Percentiles rank a stretch among this genome's conserved stretches.
Conservation (phyloP, 2,113 vertebrate species). For the Neolamprologus toae region DNA sequence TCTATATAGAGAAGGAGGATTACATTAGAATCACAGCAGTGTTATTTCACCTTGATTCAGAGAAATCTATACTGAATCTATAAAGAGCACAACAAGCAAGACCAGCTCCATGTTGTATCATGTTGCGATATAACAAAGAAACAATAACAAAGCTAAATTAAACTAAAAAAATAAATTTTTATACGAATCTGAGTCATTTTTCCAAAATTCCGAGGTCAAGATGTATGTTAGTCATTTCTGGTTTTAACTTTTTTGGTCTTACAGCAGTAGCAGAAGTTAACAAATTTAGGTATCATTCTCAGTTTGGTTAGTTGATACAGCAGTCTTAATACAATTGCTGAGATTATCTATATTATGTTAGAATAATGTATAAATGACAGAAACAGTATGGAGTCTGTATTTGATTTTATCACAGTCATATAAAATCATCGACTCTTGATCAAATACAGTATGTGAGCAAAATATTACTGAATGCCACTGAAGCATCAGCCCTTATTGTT, state of each 20-base stretch:
- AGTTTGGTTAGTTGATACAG: neutral
- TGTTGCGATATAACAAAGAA: neutral
- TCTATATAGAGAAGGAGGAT: neutral
- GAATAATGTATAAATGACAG: neutral
- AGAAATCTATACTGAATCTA: neutral
- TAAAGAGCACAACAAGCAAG: neutral
- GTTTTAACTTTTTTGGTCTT: neutral
- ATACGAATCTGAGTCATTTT: fast-evolving
- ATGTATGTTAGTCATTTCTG: neutral
- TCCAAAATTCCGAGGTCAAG: fast-evolving
- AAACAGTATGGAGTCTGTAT: neutral
- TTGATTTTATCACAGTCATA: neutral
- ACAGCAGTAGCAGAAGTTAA: neutral
- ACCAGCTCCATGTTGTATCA: neutral
- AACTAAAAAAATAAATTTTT: neutral
- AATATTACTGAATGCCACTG: neutral
- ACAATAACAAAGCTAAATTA: fast-evolving
- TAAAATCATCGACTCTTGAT: neutral
- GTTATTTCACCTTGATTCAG: neutral
- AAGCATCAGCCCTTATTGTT: neutral
- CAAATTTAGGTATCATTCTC: neutral
- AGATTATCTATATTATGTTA: neutral
- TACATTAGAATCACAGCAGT: neutral
- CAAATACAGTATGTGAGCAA: neutral
- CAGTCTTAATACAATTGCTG: neutral